Percentiles rank a stretch among this genome's conserved stretches.
Evolutionary conservation across 2,113 vertebrate genomes (phyloP).

Genomic region (Scatophagus argus): DNA sequence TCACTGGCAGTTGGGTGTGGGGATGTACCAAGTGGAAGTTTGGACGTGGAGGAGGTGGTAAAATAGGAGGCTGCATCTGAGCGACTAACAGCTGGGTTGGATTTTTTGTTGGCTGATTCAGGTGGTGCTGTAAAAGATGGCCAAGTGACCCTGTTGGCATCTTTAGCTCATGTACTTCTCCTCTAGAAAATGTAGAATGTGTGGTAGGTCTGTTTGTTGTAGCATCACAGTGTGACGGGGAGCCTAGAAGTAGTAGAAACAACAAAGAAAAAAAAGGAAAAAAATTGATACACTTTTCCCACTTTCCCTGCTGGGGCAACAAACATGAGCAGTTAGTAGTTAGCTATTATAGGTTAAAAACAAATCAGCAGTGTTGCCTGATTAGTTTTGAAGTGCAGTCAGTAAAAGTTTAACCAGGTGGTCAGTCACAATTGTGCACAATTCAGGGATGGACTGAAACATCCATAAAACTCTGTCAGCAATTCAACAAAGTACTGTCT

Average conservation of each 20-base stretch:
- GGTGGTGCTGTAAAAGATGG: conserved; percentile 8
- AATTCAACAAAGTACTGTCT: too few relatives aligned
- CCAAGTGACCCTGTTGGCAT: not conserved
- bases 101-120: conserved; percentile 28
- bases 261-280: too few relatives aligned
- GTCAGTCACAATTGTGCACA: too few relatives aligned
- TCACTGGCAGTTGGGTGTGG: conserved; percentile 8
- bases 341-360: not conserved
- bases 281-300: too few relatives aligned
- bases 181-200: conserved; percentile 19
- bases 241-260: conserved; percentile 47
- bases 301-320: not conserved
- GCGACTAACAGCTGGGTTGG: conserved; percentile 39
- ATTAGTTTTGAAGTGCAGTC: not conserved
- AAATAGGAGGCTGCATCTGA: conserved; percentile 66
- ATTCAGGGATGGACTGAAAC: too few relatives aligned
- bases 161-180: conserved; percentile 11
- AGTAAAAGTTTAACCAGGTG: not conserved
- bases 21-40: conserved; percentile 31
- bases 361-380: not conserved
- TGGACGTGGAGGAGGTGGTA: conserved; percentile 53
- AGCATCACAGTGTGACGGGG: conserved; percentile 21
- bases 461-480: too few relatives aligned
- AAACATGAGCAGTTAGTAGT: not conserved
- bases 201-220: not conserved